A percentile compares a stretch with the other conserved stretches of the same genome.
Evolutionary conservation across 2,888 invertebrate genomes (phyloP).

Genomic region (Quadroppia sp.): DNA sequence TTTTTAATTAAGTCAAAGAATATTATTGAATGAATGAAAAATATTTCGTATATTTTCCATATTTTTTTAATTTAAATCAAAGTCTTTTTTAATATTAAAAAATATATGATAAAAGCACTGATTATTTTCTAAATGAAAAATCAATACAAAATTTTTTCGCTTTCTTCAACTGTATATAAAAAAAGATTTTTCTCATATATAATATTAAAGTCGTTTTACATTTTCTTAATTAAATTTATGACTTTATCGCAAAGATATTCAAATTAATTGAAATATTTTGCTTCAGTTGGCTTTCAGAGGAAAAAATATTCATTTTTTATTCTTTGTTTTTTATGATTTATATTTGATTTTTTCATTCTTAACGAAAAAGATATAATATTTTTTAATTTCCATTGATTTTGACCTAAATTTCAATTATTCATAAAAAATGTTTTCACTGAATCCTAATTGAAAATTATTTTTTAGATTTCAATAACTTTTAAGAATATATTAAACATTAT

Average conservation of each 20-base stretch:
- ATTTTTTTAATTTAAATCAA: constrained; percentile 26
- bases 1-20: not conserved
- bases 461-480: not conserved
- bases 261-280: constrained; percentile 9
- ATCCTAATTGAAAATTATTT: not conserved
- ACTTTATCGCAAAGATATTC: constrained; percentile 24
- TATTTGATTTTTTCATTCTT: not conserved
- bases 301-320: not conserved
- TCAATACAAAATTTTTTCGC: not conserved
- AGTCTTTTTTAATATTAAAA: not conserved
- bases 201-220: not conserved
- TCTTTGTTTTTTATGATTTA: constrained; percentile 6
- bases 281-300: not conserved
- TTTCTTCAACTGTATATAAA: not conserved
- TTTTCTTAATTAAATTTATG: constrained; percentile 35
- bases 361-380: not conserved
- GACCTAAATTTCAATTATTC: not conserved
- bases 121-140: constrained; percentile 33
- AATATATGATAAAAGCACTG: not conserved
- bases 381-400: not conserved
- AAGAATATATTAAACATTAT: not conserved
- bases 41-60: not conserved
- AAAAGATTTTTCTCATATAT: constrained; percentile 1
- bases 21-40: not conserved
- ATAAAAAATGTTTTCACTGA: not conserved